Base-by-base conservation (phyloP, 2,888 invertebrate genomes). In the Malthinus seriepunctatus region DNA sequence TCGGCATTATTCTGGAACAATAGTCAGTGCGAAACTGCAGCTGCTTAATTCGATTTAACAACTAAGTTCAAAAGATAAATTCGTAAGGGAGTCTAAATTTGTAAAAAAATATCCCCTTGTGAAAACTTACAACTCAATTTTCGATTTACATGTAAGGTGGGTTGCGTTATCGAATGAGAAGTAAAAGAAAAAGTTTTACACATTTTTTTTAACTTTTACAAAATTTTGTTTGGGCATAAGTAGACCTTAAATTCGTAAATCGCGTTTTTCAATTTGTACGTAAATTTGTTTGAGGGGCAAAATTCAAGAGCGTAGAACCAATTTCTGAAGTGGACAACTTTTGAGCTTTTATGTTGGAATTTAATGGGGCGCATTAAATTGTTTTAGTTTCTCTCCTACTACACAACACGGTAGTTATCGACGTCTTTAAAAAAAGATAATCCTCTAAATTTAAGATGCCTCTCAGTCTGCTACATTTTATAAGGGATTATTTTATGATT, bases 281-380 rank as follows among this genome's bases (percentile, higher is more conserved):
- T 51, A 44, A 44, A 44, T 44, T 42, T 15, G 2, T 6, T 15
- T 14, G 12, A 48, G 48, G 9, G 37, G 23, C 15, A 35, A 34
- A 49, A 56, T 12, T 35, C 32, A 31, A 42, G 38, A n/a, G 49
- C 35, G 52, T 39, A 44, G 53, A 60, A 61, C 62, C 65, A 65
- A 68, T 71, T 69, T 68, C 69, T 69, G 69, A 67, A 65, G 65
- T 68, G 67, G 70, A 68, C 67, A 67, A 65, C 61, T 66, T 56
- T 23, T 57, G 67, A 69, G 67, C 68, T 70, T 69, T 67, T 69
- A 66, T 66, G 69, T 67, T 56, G 61, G 34, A 57, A 64, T 69
- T 70, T 71, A 70, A 70, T 71, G 71, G 68, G 42, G 64, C 69
- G 67, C 64, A 3, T 65, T 64, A 66, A 69, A 66, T 67, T 60